A percentile compares a stretch with the other conserved stretches of the same genome.
Conservation (phyloP, 2,797 vertebrate genomes). For the Pipistrellus pipistrellus region DNA sequence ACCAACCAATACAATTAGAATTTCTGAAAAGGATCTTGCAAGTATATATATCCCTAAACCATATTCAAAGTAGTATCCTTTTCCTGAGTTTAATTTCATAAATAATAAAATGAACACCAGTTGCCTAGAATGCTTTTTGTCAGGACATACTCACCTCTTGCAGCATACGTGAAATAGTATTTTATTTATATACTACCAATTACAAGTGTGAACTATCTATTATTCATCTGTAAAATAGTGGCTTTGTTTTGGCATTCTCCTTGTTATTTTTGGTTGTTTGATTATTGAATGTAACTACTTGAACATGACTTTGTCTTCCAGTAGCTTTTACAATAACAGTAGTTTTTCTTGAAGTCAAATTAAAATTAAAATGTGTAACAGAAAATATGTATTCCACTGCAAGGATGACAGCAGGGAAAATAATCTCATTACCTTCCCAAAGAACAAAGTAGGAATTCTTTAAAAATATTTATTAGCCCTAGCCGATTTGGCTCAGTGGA, state of each 20-base stretch:
- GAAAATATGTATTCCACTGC: background rate
- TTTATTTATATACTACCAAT: background rate
- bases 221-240: background rate
- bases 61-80: background rate
- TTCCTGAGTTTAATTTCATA: background rate
- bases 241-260: constrained; percentile 46
- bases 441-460: background rate
- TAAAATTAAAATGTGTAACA: constrained; percentile 50
- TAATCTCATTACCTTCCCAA: constrained; percentile 35
- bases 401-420: constrained; percentile 42
- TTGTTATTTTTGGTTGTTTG: background rate
- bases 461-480: constrained; percentile 49
- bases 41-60: background rate
- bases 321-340: constrained; percentile 27
- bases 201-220: background rate
- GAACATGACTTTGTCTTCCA: constrained; percentile 19
- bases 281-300: constrained; percentile 25
- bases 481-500: too few relatives aligned
- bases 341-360: constrained; percentile 61
- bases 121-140: background rate
- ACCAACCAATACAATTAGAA: background rate
- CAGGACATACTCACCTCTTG: background rate
- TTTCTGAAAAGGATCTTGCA: constrained; percentile 43
- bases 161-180: background rate
- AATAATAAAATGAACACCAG: constrained; percentile 45